phyloP scores from a whole-genome alignment of 2,797 vertebrate genomes.

The Pipistrellus nathusii region DNA sequence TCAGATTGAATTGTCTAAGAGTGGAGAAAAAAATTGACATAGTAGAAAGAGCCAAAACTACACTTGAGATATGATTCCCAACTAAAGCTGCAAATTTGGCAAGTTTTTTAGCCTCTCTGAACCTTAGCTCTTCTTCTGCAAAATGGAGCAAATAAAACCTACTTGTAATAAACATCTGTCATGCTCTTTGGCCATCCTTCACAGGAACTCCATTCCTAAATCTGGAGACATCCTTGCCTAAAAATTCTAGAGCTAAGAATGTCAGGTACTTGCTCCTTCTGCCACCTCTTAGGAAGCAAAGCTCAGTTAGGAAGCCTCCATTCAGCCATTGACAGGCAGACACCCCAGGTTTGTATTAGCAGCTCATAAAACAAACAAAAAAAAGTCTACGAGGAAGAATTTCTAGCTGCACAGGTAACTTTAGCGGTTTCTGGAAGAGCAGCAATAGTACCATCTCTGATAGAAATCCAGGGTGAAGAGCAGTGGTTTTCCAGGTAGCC shows the following conservation, averaged over 20 bases:
- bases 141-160: slow-evolving; percentile 15
- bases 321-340: neutral
- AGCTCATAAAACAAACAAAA: neutral
- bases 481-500: neutral
- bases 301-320: neutral
- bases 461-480: neutral
- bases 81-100: slow-evolving; percentile 45
- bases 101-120: slow-evolving; percentile 15
- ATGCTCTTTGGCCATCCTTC: neutral
- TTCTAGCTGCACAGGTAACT: neutral
- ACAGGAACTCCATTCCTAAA: neutral
- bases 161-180: neutral
- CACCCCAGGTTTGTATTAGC: neutral
- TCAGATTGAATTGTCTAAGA: slow-evolving; percentile 70
- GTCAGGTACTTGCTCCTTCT: neutral
- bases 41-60: slow-evolving; percentile 66
- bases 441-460: neutral
- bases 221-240: neutral
- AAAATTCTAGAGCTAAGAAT: slow-evolving; percentile 20
- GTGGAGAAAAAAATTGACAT: slow-evolving; percentile 69
- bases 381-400: neutral
- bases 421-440: neutral
- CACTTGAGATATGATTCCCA: slow-evolving; percentile 56
- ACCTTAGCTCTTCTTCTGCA: slow-evolving; percentile 15
- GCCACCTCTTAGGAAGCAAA: neutral